Base-by-base conservation (phyloP, 2,797 vertebrate genomes). In the Gorsachius magnificus region DNA sequence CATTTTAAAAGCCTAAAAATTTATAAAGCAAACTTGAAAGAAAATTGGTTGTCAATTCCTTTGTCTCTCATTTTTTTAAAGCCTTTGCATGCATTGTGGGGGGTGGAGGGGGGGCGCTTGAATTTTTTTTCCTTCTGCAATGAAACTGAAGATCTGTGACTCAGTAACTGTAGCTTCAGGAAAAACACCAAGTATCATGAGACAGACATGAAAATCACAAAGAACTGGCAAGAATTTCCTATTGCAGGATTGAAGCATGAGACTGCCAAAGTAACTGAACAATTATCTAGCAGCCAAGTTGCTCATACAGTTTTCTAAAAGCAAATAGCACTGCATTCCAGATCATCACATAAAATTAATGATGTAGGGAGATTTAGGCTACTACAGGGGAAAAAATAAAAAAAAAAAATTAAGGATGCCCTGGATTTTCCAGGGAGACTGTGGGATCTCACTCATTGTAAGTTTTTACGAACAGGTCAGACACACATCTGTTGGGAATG, bases 221-320 rank as follows among this genome's bases (percentile, higher is more conserved):
- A 92, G 83, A 89, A 89, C 83, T 95, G 94, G 93, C 93, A 95
- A 89, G 83, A 87, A 84, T 71, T 87, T 74, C 57, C 50, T 56
- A 41, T 25, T 75, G 50, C 63, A 95, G 89, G 45, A 91, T 16
- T 87, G 89, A 88, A 94, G 91, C 16, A 28, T 9, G 36, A 94
- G 89, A 79, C 86, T 95, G 96, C 92, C 95, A 95, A 90, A 95
- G 26, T 24, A 93, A 89, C 83, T 58, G 94, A 90, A 79, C 87
- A 43, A 90, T 81, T 85, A 92, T 69, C 81, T 75, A 81, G 80
- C 86, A 96, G 96, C 89, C 93, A 95, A 96, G 92, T 79, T 89
- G 88, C 68, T 95, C 90, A 81, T 45, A 45, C 74, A 80, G 80
- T 87, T 96, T 83, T 95, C 60, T 80, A 77, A 90, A 94, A 83